Base-by-base conservation (phyloP, 2,888 invertebrate species). In the Elegia similella region DNA sequence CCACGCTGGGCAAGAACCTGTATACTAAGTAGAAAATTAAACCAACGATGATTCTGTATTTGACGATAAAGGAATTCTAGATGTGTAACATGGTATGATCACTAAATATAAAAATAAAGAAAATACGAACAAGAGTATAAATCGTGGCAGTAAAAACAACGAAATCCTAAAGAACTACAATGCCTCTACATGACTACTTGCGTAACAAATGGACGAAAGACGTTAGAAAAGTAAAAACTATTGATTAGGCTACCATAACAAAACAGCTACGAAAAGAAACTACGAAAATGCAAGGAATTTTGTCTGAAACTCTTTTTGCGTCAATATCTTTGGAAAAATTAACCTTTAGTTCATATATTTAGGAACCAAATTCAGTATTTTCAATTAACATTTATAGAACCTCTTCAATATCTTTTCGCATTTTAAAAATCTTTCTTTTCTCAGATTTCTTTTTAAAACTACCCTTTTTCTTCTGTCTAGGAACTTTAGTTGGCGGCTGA, bases 351-450 rank as follows among this genome's bases (percentile, higher is more conserved):
- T 38, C 38, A 38, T 12, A 38, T 38, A 38, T 38, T 38, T 38
- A 5, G 23, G 23, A 38, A 38, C 38, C 38, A 38, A 38, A 38
- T 38, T 38, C 38, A 38, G n/a, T 38, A 38, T n/a, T 38, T 12
- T 12, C 23, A 23, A 23, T 38, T 3, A 10, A 3, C 10, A 6
- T 65, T 72, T 85, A 90, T 52, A 89, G 62, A 1, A 82, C 70
- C 74, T 88, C 88, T 73, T 91, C 91, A 6, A 91, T 64, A 55
- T 91, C 91, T 65, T 88, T 88, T 58, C 71, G 82, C 84, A 91
- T 88, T 62, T 76, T 80, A 16, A 80, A 79, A 56, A 87, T 79
- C 61, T 78, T 86, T 57, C 74, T 82, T 48, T 78, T 83, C 12
- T 85, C 84, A 0, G 84, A 80, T 68, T 76, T 78, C 59, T 75